Evolutionary conservation across 2,888 invertebrate species (phyloP).

Genomic region (Eremobia ochroleuca): DNA sequence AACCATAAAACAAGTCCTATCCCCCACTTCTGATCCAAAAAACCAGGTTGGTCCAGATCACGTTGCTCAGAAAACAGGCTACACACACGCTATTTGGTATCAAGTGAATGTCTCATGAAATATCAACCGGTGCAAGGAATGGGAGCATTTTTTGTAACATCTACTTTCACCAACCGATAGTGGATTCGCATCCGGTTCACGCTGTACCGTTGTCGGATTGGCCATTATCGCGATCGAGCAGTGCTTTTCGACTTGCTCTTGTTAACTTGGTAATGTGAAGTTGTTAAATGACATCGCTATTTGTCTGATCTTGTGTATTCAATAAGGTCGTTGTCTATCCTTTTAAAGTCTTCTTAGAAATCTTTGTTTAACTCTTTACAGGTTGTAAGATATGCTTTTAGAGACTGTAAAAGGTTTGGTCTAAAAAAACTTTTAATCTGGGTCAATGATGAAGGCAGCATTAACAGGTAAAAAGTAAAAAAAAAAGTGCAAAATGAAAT

Average conservation of each 20-base stretch:
- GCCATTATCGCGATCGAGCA: conserved; percentile 80
- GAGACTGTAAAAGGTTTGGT: not conserved
- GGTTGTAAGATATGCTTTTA: not conserved
- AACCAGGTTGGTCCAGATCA: conserved; percentile 60
- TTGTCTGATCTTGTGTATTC: conserved; percentile 26
- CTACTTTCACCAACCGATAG: conserved; percentile 90
- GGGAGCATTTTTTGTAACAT: conserved; percentile 90
- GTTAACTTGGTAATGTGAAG: conserved; percentile 55
- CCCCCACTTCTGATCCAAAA: conserved; percentile 43
- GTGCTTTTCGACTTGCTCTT: conserved; percentile 73
- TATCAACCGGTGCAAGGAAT: conserved; percentile 88
- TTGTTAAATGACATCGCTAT: conserved; percentile 49
- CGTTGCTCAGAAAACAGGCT: conserved; percentile 67
- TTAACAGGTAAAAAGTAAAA: conserved; percentile 37
- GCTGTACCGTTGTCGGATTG: conserved; percentile 84
- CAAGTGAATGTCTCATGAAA: conserved; percentile 89
- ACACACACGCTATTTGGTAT: conserved; percentile 69
- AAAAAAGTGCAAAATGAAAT: conserved; percentile 27
- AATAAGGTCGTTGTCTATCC: conserved; percentile 6
- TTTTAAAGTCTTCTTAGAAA: conserved; percentile 5
- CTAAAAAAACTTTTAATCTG: conserved; percentile 4
- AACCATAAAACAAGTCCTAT: conserved; percentile 29
- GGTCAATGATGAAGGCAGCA: conserved; percentile 18
- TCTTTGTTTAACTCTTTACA: not conserved
- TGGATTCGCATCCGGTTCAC: conserved; percentile 88